Conservation (phyloP, 2,888 invertebrate genomes). For the Agapetus fuscipes region DNA sequence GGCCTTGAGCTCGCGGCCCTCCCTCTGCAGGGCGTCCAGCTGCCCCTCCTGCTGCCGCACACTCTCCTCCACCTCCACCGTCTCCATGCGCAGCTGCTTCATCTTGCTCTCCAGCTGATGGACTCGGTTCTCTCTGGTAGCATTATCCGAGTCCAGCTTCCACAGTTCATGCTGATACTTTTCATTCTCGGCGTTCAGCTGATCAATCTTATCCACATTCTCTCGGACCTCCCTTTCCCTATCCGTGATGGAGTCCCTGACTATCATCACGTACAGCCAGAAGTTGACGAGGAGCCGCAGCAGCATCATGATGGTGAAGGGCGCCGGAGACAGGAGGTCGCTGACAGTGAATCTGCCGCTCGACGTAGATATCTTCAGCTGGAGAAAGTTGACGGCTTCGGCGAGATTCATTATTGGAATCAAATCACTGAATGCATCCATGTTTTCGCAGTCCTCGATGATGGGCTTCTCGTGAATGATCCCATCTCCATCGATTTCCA, state of each 20-base stretch:
- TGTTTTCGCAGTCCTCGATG: no score
- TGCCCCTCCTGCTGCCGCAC: slow-evolving; percentile 5
- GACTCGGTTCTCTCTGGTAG: no score
- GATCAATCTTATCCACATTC: no score
- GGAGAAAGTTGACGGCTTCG: not conserved
- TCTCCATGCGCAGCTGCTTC: slow-evolving; percentile 7
- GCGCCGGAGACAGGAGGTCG: not conserved
- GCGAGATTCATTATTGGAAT: not conserved
- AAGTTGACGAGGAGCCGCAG: not conserved
- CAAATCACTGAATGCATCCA: not conserved
- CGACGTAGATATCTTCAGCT: not conserved
- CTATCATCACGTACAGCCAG: no score
- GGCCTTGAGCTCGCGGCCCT: no score
- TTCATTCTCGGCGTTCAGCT: no score
- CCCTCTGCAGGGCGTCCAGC: not conserved
- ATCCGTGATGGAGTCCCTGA: no score
- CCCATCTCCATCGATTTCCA: slow-evolving; percentile 9
- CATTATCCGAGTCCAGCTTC: no score
- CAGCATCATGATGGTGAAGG: not conserved
- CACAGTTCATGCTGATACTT: no score
- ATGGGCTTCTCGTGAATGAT: slow-evolving; percentile 12
- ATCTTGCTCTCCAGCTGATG: slow-evolving; percentile 11
- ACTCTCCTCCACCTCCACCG: slow-evolving; percentile 6
- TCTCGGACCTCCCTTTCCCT: no score
- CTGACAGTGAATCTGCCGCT: not conserved